Base-by-base conservation (phyloP, 2,113 vertebrate species). In the Lepidothrix coronata region DNA sequence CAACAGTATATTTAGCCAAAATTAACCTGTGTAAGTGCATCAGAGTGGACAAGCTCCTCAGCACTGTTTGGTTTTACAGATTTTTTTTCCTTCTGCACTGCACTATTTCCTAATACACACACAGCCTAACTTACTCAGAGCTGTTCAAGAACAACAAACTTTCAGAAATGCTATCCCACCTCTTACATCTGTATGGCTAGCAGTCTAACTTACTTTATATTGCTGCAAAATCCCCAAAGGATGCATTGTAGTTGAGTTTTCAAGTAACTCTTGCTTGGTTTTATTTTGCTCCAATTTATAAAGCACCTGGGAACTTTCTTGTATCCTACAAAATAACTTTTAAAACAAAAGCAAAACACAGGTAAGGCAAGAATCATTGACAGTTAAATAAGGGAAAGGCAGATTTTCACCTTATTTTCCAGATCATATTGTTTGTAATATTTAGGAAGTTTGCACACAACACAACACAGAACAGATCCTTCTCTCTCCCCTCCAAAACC, bases 301-400 rank as follows among this genome's bases (percentile, higher is more conserved):
- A 96, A 99, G 97, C 51, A 98, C 97, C 95, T 99, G 98, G 75
- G 98, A 97, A 93, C 99, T 99, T 95, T 99, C 99, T 95, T 98
- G 98, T 96, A 99, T 96, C 92, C 99, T 98, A 90, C 98, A 98
- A 91, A 99, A 98, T 61, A 99, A 91, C 99, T 99, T 97, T 77
- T 48, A 5, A 63, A 91, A 55, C 23, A 65, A 84, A 94, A 95
- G 25, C 85, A 95, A 82, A 87, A 95, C 39, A 89, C 1, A 88
- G 19, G 19, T 68, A 22, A 80, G 81, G 54, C 83, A 74, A 62
- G 74, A 96, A 20, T 49, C 27, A n/a, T 3, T 87, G 49, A 62
- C 58, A 84, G 18, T 27, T 41, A 81, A 72, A 13, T 13, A 67
- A 37, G 4, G 22, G 9, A 59, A 88, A 68, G 9, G 8, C 18